Conservation (phyloP, 2,888 invertebrate species). For the Amphiduros pacificus region DNA sequence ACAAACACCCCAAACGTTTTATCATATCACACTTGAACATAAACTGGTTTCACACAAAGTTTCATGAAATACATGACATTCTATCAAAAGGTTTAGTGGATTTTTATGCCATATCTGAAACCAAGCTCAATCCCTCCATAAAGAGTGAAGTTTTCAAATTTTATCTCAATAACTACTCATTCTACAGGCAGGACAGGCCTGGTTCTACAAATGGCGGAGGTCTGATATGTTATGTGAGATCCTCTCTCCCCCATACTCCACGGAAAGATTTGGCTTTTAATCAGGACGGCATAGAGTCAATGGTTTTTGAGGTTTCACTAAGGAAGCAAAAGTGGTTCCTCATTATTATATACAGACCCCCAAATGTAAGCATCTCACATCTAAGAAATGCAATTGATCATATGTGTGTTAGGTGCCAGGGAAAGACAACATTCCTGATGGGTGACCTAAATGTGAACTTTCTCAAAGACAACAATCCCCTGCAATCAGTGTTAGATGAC, state of each 20-base stretch:
- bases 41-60: not conserved
- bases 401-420: not conserved
- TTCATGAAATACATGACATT: not conserved
- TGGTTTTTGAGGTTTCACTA: not conserved
- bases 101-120: not conserved
- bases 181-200: constrained; percentile 1
- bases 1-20: not conserved
- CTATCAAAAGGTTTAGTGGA: not conserved
- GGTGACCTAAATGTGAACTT: not conserved
- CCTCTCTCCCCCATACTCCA: not conserved
- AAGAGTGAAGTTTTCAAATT: not conserved
- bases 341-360: not conserved
- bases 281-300: not conserved
- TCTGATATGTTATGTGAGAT: not conserved
- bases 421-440: not conserved
- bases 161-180: not conserved
- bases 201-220: not conserved
- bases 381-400: not conserved
- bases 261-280: not conserved
- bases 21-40: not conserved
- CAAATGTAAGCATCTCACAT: not conserved
- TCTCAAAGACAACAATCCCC: not conserved
- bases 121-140: not conserved
- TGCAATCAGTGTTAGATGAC: not conserved
- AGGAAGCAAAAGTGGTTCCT: not conserved